phyloP scores from a whole-genome alignment of 2,113 vertebrate species.

The Anguilla japonica region DNA sequence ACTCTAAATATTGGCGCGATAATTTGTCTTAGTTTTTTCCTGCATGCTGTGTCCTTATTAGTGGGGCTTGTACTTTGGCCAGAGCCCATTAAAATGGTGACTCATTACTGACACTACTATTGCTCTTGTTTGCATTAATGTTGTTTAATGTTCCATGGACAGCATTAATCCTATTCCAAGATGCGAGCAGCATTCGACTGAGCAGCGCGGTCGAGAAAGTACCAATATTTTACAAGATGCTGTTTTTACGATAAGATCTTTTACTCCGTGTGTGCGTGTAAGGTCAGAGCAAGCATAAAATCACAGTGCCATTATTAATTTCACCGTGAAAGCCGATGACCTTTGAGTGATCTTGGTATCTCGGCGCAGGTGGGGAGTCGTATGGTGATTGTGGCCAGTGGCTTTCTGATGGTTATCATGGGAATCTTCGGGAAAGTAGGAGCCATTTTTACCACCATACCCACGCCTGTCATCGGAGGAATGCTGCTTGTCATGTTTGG shows the following conservation, averaged over 20 bases:
- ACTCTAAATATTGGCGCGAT: background rate
- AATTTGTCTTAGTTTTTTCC: no score
- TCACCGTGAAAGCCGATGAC: background rate
- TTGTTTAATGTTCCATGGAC: no score
- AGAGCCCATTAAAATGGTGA: background rate
- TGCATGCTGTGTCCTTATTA: background rate
- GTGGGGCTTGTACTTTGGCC: background rate
- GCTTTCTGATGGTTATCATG: constrained; percentile 80
- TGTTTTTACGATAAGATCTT: background rate
- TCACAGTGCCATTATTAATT: background rate
- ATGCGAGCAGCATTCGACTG: background rate
- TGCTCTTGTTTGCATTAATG: no score
- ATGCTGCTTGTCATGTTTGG: constrained; percentile 96
- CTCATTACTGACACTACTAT: background rate
- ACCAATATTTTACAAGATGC: background rate
- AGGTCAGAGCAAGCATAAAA: background rate
- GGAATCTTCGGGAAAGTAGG: constrained; percentile 86
- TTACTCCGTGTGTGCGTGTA: background rate
- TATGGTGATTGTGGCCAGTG: constrained; percentile 81
- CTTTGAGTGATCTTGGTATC: background rate
- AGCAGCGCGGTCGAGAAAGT: background rate
- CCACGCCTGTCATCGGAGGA: constrained; percentile 86
- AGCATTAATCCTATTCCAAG: background rate
- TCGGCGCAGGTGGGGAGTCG: constrained; percentile 87
- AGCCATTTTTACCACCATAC: constrained; percentile 88